Percentiles rank a stretch among this genome's conserved stretches.
Evolutionary conservation across 2,888 invertebrate genomes (phyloP).

Genomic region (Lacanobia oleracea): DNA sequence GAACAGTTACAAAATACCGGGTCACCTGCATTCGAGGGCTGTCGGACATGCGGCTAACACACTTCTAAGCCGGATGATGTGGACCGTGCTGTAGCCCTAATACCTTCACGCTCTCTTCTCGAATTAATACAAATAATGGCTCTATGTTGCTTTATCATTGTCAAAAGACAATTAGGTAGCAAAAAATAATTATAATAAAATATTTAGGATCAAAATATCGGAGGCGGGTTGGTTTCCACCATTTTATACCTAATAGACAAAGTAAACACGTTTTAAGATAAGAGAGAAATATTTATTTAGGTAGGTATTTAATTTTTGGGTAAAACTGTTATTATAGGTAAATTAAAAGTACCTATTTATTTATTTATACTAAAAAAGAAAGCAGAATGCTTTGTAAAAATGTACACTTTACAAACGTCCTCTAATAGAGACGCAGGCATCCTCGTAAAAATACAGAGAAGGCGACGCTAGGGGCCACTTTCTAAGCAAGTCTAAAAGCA

Average conservation of each 20-base stretch:
- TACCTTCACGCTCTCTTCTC: conserved; percentile 8
- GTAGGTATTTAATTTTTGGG: not conserved
- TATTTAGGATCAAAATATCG: no score
- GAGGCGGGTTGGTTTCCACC: not conserved
- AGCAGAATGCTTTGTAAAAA: conserved; percentile 33
- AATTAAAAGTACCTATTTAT: not conserved
- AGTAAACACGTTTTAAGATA: not conserved
- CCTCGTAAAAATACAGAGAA: conserved; percentile 82
- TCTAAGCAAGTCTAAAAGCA: conserved; percentile 86
- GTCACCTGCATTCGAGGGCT: conserved; percentile 83
- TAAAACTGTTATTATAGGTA: not conserved
- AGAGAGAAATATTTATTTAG: conserved; percentile 6
- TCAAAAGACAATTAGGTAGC: not conserved
- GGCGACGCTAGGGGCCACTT: conserved; percentile 82
- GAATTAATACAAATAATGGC: conserved; percentile 1
- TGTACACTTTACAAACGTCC: conserved; percentile 68
- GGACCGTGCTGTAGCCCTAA: conserved; percentile 33
- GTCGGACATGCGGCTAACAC: conserved; percentile 78
- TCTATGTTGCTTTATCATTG: not conserved
- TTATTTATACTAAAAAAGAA: conserved; percentile 15
- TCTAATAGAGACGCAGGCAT: conserved; percentile 78
- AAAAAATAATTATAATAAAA: not conserved
- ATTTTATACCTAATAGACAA: no score
- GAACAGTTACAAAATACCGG: conserved; percentile 87
- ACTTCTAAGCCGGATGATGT: conserved; percentile 78